These are phyloP conservation scores for honey bee (Apis mellifera) DNA, from an alignment of 1,140 invertebrate genomes.

Conservation along the genomic window DNA sequence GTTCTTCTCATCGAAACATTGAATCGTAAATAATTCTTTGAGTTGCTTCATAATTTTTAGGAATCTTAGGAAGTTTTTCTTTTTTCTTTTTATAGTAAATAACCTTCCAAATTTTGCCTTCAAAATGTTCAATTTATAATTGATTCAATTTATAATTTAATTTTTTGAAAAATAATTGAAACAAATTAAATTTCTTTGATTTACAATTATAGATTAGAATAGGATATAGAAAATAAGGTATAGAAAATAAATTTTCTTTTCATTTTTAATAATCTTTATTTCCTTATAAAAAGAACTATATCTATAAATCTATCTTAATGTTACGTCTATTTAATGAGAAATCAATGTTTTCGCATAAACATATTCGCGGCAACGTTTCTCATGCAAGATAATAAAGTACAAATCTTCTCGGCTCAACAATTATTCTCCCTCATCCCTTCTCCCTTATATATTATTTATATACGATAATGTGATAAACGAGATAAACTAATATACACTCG, in stretches of 20 bases:
- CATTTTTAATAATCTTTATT: slow-evolving; percentile 59
- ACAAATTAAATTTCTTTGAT: background rate
- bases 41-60: background rate
- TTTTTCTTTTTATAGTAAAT: no score
- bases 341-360: slow-evolving; percentile 26
- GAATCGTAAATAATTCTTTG: no score
- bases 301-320: slow-evolving; percentile 41
- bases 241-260: background rate
- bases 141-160: no score
- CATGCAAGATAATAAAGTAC: slow-evolving; percentile 59
- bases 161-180: no score
- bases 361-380: slow-evolving; percentile 27
- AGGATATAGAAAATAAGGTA: background rate
- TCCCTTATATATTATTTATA: background rate
- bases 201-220: background rate
- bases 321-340: slow-evolving; percentile 45
- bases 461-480: slow-evolving; percentile 10
- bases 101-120: no score
- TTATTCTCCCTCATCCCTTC: background rate
- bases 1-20: background rate
- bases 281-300: slow-evolving; percentile 59
- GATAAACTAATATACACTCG: slow-evolving; percentile 35
- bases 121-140: no score
- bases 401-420: slow-evolving; percentile 53
- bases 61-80: no score